Conservation (phyloP, 2,113 vertebrate species). For the Varanus komodoensis region DNA sequence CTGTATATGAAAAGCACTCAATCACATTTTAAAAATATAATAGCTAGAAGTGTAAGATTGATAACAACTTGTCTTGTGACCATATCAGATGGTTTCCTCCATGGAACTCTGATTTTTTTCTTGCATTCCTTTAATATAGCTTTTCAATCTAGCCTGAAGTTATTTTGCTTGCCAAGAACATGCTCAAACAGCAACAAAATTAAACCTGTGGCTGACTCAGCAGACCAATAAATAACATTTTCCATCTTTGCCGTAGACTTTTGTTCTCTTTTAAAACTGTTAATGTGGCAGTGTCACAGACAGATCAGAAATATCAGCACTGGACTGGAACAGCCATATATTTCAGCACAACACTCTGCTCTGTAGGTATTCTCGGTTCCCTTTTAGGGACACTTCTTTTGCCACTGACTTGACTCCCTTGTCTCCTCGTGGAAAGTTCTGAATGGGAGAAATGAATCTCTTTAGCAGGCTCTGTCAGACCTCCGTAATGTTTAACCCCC, state of each 20-base stretch:
- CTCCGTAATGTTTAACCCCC: not conserved
- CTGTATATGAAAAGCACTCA: not conserved
- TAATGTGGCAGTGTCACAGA: not conserved
- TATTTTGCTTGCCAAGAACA: constrained; percentile 18
- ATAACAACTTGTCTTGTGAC: not conserved
- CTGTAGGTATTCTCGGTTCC: not conserved
- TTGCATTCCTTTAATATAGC: not conserved
- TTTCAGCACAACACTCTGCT: not conserved
- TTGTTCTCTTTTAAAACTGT: not conserved
- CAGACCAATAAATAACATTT: constrained; percentile 23
- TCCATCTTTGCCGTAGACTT: not conserved
- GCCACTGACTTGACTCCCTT: not conserved
- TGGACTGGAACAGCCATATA: not conserved
- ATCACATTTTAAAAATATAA: not conserved
- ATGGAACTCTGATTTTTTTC: not conserved
- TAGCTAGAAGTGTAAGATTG: not conserved
- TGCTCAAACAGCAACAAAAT: constrained; percentile 17
- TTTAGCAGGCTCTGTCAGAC: not conserved
- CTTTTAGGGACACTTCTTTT: not conserved
- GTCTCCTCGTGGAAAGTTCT: not conserved
- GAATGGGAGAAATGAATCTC: not conserved
- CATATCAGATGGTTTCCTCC: not conserved
- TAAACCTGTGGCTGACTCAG: constrained; percentile 15
- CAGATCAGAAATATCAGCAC: not conserved
- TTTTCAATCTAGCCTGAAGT: constrained; percentile 8